Base-by-base conservation (phyloP, 2,113 vertebrate species). In the Pundamilia nyererei region DNA sequence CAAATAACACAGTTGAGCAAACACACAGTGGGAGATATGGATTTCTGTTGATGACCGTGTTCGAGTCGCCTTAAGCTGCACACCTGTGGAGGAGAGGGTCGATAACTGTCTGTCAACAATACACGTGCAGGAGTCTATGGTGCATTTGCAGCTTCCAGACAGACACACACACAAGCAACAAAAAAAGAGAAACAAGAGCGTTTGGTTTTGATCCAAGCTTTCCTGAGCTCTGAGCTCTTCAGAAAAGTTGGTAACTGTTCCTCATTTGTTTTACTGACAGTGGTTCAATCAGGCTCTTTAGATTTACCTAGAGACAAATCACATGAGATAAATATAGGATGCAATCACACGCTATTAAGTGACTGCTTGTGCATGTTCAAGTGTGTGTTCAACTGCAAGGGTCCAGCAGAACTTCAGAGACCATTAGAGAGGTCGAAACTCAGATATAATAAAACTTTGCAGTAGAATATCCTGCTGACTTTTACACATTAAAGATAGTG, bases 21-120 rank as follows among this genome's bases (percentile, higher is more conserved):
- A 87, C 90, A 86, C 90, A 81, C 86, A 26, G 79, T 1, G 29
- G 75, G 86, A 80, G 84, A 70, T 80, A 93, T 93, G 82, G 90
- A 93, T 94, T 83, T 81, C 9, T 87, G 86, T 54, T 75, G 85
- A 92, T 85, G 84, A 38, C 60, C 49, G 3, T 33, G 84, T 86
- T 62, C 72, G 24, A 70, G 82, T 31, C 10, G 54, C 87, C 88
- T 86, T 7, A 13, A 87, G 83, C 58, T 53, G 77, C 3, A 82
- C 90, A 87, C 87, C 89, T 90, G 90, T 29, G 29, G 89, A 86
- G 85, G 21, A 26, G 82, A 60, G 26, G 86, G 45, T 88, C 87
- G n/a, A 89, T 89, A 88, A 89, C 51, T 38, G 54, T 53, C 87
- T 35, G 82, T 72, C 70, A 45, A 58, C 84, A 68, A 40, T 51